These are phyloP conservation scores for Galago senegalensis DNA, from an alignment of 2,797 vertebrate species.

Conservation along the genomic window DNA sequence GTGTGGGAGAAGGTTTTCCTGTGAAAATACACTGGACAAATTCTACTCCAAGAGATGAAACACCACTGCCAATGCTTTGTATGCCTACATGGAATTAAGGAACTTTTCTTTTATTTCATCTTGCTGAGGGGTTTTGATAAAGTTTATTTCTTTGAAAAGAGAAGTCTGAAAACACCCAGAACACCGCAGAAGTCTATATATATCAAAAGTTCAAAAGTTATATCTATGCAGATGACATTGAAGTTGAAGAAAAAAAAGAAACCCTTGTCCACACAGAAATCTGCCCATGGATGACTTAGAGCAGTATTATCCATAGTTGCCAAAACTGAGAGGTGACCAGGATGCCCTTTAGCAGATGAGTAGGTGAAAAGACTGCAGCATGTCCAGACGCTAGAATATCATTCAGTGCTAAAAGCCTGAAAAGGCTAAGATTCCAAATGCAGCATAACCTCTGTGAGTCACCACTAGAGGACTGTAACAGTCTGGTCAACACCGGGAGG, in stretches of 20 bases:
- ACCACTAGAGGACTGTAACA: too few species aligned
- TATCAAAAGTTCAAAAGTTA: neutral
- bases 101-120: neutral
- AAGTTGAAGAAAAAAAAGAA: neutral
- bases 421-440: neutral
- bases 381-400: neutral
- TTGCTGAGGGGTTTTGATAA: neutral
- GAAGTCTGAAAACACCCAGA: neutral
- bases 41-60: too few species aligned
- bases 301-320: neutral
- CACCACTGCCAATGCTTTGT: neutral
- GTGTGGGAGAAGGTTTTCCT: too few species aligned
- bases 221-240: neutral
- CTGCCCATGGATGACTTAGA: neutral
- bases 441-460: too few species aligned
- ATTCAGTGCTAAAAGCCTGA: neutral
- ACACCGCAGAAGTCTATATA: neutral
- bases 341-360: neutral
- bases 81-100: neutral
- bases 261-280: neutral
- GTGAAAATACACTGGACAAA: too few species aligned
- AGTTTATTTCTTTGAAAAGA: neutral
- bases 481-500: too few species aligned
- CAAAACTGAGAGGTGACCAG: neutral
- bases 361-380: neutral